A percentile compares a stretch with the other conserved stretches of the same genome.
Conservation (phyloP, 1,140 invertebrate genomes). For the Brachionus calyciflorus region DNA sequence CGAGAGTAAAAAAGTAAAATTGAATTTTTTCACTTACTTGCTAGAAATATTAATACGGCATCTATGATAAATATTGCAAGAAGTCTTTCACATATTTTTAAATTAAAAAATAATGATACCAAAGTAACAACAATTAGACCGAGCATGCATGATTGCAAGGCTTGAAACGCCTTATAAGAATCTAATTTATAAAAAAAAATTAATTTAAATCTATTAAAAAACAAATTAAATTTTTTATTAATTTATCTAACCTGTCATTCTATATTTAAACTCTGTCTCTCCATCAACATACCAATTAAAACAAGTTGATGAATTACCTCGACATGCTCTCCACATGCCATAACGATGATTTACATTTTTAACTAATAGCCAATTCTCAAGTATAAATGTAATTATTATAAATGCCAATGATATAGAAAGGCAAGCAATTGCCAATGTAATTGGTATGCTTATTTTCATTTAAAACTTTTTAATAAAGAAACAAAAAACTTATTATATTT, state of each 20-base stretch:
- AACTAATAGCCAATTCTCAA: constrained; percentile 28
- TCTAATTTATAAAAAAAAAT: not conserved
- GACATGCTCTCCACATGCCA: constrained; percentile 36
- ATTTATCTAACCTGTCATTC: not conserved
- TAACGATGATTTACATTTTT: not conserved
- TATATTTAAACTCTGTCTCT: not conserved
- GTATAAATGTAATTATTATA: constrained; percentile 37
- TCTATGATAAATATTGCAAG: constrained; percentile 4
- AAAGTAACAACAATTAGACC: constrained; percentile 29
- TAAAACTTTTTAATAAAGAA: not conserved
- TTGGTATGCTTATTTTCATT: constrained; percentile 39
- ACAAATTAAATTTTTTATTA: not conserved
- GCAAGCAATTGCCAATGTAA: constrained; percentile 23
- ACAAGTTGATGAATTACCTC: not conserved
- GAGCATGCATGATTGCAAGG: constrained; percentile 19
- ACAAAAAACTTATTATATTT: not conserved
- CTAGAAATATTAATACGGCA: constrained; percentile 30
- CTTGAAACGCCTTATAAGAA: constrained; percentile 36
- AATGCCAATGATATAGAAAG: constrained; percentile 7
- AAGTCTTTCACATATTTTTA: not conserved
- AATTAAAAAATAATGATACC: constrained; percentile 15
- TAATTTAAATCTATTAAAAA: not conserved
- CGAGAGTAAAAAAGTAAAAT: not conserved
- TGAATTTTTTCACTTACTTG: not conserved
- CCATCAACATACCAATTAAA: constrained; percentile 25